Base-by-base conservation (phyloP, 2,888 invertebrate genomes). In the Drosophila ezoana region DNA sequence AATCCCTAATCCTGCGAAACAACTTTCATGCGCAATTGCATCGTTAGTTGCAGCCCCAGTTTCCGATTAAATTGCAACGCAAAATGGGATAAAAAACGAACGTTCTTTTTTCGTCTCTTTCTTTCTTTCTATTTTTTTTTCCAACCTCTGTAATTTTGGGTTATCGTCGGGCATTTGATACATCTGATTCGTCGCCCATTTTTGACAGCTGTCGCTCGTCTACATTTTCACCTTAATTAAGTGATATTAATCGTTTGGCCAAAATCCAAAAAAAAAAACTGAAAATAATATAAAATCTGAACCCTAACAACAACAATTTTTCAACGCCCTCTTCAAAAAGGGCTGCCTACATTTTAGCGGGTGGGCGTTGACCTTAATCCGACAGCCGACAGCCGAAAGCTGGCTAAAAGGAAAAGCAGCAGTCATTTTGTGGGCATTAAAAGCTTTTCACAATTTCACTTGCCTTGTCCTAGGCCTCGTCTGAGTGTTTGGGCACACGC, bases 181-280 rank as follows among this genome's bases (percentile, higher is more conserved):
- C 64, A 62, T 68, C 73, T 62, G 59, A 61, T 64, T 71, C 59
- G 70, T 61, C 48, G 67, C 63, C 45, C 59, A 54, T 67, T 78
- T 85, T 66, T 89, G 88, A 84, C 90, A 89, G 90, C 89, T 89
- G 90, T 74, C 79, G 59, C 60, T 51, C 72, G 73, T 74, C 80
- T 83, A 78, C 43, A 80, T 86, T 89, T 87, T 68, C 89, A 89
- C 84, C 87, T 89, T 88, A 87, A 87, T 87, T 87, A 88, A 88
- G 80, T 89, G 89, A 81, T 84, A 87, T 84, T 78, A 88, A 89
- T 87, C 89, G 67, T 53, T 76, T 61, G 10, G 35, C 58, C 72
- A 67, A 63, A 76, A 45, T 14, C 28, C 1, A 37, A 6, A 28
- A 28, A 20, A 23, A 8, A 3, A 10, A 3, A 35, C 13, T 1